These are phyloP conservation scores for Alaudala cheleensis DNA, from an alignment of 2,113 vertebrate species.

Conservation along the genomic window DNA sequence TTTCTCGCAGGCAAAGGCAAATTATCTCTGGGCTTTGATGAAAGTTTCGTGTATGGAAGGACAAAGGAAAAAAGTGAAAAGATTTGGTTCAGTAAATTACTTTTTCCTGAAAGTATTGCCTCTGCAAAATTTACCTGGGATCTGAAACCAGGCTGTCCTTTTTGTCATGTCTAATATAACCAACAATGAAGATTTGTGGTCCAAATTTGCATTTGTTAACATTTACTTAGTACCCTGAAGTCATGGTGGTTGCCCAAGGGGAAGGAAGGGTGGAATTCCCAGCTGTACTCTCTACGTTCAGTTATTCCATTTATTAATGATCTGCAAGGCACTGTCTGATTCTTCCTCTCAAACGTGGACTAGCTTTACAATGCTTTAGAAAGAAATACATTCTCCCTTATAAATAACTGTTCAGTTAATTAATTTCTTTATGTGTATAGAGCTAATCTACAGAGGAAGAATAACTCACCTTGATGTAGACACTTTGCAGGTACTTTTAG, in stretches of 20 bases:
- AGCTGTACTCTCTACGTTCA: background rate
- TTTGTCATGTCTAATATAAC: background rate
- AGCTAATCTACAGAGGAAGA: background rate
- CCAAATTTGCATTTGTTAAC: background rate
- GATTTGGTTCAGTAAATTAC: background rate
- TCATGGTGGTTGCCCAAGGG: background rate
- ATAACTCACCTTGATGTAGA: background rate
- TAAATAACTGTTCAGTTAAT: background rate
- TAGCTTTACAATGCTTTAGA: background rate
- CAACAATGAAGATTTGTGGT: constrained; percentile 19
- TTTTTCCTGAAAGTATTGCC: background rate
- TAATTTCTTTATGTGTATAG: background rate
- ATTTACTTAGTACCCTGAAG: background rate
- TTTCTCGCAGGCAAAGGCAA: background rate
- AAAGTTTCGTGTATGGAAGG: background rate
- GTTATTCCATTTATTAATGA: constrained; percentile 3
- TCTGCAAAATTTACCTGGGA: background rate
- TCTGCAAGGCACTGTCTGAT: background rate
- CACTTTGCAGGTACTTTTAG: background rate
- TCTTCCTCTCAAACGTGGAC: background rate
- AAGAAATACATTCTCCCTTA: background rate
- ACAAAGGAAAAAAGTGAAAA: background rate
- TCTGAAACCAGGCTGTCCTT: background rate
- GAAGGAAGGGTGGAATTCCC: background rate
- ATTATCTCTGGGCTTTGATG: background rate